A percentile compares a stretch with the other conserved stretches of the same genome.
These are phyloP conservation scores for Rhagoletis pomonella DNA, from an alignment of 1,140 invertebrate species.

Conservation along the genomic window DNA sequence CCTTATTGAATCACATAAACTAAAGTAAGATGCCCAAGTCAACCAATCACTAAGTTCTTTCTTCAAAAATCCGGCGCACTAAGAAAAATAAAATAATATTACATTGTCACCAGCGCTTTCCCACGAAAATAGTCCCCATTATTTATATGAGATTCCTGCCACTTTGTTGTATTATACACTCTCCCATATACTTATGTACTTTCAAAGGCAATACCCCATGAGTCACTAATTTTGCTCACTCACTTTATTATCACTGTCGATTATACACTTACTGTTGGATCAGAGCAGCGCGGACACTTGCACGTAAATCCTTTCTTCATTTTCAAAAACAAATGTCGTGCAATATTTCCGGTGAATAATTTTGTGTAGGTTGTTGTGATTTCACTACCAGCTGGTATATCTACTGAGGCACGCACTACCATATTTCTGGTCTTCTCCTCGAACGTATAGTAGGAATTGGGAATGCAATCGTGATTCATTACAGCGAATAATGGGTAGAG, in stretches of 20 bases:
- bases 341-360: constrained; percentile 82
- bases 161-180: no score
- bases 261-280: constrained; percentile 77
- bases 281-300: constrained; percentile 81
- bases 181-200: no score
- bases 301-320: constrained; percentile 86
- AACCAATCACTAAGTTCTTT: no score
- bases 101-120: no score
- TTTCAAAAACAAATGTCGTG: constrained; percentile 79
- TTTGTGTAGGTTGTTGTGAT: constrained; percentile 85
- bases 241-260: neutral
- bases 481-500: constrained; percentile 84
- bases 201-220: no score
- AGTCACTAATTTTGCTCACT: no score
- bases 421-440: constrained; percentile 78
- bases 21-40: no score
- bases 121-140: no score
- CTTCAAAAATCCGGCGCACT: no score
- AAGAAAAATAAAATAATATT: no score
- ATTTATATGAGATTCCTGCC: no score
- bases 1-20: no score
- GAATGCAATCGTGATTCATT: constrained; percentile 85
- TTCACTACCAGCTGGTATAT: constrained; percentile 81
- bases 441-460: constrained; percentile 84
- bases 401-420: constrained; percentile 79